Base-by-base conservation (phyloP, 2,888 invertebrate genomes). In the Brachypalpus laphriformis region DNA sequence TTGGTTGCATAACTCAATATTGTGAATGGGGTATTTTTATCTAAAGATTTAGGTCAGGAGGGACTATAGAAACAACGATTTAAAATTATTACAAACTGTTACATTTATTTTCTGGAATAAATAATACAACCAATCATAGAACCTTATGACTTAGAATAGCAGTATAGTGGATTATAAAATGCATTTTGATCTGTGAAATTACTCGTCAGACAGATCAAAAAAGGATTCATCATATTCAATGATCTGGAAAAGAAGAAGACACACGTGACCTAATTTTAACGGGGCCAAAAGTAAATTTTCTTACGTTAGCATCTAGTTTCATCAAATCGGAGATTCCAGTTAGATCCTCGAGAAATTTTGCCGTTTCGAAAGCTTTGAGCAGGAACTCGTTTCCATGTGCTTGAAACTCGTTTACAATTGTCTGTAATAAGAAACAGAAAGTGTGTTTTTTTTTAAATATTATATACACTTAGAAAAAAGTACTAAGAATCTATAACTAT, bases 261-360 rank as follows among this genome's bases (percentile, higher is more conserved):
- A n/a, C n/a, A n/a, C n/a, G n/a, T n/a, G n/a, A n/a, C n/a, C n/a
- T n/a, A 37, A 34, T 51, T 2, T 6, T 11, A 57, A 14, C 22
- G 6, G 20, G 8, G 14, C 0, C 11, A 6, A 25, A 49, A n/a
- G 11, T 0, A 8, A 1, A 25, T 11, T 7, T 1, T 61, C 57
- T 66, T 72, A 93, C 93, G 91, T 94, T 93, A 89, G 94, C 94
- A 8, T 94, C 93, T 8, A 94, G 91, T 74, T 94, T 91, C 87
- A 94, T 94, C 87, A 95, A 92, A 77, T 94, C 93, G 0, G 94
- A 93, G 45, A 99, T 93, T 0, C 98, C 98, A 0, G 98, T 97
- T 2, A 98, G 91, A 87, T 96, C 95, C 92, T 98, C 98, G 89
- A 99, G 93, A 92, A 95, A 96, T 81, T 94, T 94, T 0, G 97